Base-by-base conservation (phyloP, 2,113 vertebrate species). In the Maccullochella peelii region DNA sequence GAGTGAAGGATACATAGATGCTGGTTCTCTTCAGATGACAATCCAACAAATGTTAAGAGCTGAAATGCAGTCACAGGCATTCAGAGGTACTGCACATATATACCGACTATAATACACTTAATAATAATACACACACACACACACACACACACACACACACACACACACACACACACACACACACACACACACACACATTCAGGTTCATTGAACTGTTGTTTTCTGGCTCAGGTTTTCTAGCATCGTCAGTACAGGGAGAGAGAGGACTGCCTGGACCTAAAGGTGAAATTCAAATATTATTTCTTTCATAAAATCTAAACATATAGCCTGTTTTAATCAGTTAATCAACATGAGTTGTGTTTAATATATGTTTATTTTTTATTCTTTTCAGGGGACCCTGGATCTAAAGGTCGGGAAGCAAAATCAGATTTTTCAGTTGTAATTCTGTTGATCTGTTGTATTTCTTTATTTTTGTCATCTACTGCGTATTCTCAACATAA, bases 241-340 rank as follows among this genome's bases (percentile, higher is more conserved):
- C 83, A 75, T 95, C 96, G 11, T 95, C 95, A 44, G 94, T 96
- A 68, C 94, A 93, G 86, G 96, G 95, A 79, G 96, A 94, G 54
- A 90, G 87, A 89, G 95, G 95, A 74, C 79, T 94, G 42, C 95
- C 96, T 59, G 97, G 97, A 84, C 94, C 92, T 47, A 98, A 97
- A 99, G 98, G 98, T 98, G 33, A 80, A 23, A 62, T 30, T 30
- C 0, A 23, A 36, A 55, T 40, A 21, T 27, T 2, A 21, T 18
- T 57, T 50, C 1, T 25, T 67, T 71, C 5, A 67, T 73, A 0
- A 50, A 74, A 61, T 57, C 5, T 33, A 69, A 67, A 40, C n/a
- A 52, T 59, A 8, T 16, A 15, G 12, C 1, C 3, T 15, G 58
- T 66, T 80, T 27, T 23, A 14, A 12, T 12, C 10, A 50, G 0